Conservation (phyloP, 2,888 invertebrate genomes). For the Perithous albicinctus region DNA sequence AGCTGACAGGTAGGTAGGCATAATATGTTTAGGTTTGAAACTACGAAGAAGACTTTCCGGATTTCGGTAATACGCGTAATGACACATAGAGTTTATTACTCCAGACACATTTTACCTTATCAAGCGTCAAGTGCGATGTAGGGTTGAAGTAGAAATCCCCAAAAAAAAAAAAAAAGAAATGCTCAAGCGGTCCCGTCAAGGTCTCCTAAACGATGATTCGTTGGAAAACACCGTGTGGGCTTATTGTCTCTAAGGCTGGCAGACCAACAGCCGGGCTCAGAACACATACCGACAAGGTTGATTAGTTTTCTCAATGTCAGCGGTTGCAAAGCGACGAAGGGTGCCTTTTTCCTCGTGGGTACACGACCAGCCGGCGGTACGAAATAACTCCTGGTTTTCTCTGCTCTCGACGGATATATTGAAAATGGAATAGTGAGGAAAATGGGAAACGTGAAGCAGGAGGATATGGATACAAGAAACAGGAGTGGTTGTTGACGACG, state of each 20-base stretch:
- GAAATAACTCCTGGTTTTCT: neutral
- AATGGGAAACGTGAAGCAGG: neutral
- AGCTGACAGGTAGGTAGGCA: neutral
- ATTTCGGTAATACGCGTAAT: too few species aligned
- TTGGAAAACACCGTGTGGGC: neutral
- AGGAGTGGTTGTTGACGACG: neutral
- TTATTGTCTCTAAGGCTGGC: neutral
- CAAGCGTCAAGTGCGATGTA: neutral
- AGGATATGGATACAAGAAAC: neutral
- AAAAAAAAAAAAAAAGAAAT: too few species aligned
- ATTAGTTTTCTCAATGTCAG: conserved; percentile 12
- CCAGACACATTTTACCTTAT: neutral
- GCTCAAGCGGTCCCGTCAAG: neutral
- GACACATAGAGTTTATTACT: neutral
- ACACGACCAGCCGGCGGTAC: neutral
- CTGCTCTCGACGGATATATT: conserved; percentile 2
- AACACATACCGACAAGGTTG: conserved; percentile 2
- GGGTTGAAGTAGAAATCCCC: neutral
- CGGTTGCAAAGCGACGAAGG: neutral
- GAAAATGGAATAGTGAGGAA: neutral
- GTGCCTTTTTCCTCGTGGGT: neutral
- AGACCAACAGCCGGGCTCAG: neutral
- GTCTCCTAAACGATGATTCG: neutral
- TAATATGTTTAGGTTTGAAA: neutral
- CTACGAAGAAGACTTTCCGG: neutral